Evolutionary conservation across 2,113 vertebrate species (phyloP).

Genomic region (Bungarus multicinctus): DNA sequence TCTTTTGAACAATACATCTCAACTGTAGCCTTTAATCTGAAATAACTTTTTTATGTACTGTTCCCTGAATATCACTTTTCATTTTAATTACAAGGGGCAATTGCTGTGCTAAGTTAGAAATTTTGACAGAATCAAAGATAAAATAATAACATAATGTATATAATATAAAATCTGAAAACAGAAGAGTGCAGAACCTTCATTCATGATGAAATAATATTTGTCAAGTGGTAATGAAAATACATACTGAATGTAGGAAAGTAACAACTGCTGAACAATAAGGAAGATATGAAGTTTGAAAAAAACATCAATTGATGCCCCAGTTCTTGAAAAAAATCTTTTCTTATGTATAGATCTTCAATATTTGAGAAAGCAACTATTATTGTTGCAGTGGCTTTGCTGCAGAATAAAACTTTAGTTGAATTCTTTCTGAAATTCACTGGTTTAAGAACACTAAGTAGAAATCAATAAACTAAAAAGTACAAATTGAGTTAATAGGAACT

Average conservation of each 20-base stretch:
- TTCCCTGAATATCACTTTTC: background rate
- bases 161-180: background rate
- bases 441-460: background rate
- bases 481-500: background rate
- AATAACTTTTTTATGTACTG: too few relatives aligned
- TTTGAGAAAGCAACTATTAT: background rate
- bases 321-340: background rate
- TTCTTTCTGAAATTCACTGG: background rate
- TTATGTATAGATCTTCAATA: background rate
- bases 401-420: background rate
- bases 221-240: background rate
- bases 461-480: background rate
- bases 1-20: background rate
- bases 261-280: too few relatives aligned
- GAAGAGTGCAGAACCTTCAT: background rate
- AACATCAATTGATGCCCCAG: background rate
- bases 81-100: background rate
- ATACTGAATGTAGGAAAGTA: background rate
- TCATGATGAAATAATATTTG: background rate
- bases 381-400: background rate
- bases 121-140: background rate
- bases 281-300: background rate
- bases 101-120: background rate
- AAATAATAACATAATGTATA: background rate
- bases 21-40: background rate